Evolutionary conservation across 2,797 vertebrate species (phyloP).

Genomic region (Remorina albescens): DNA sequence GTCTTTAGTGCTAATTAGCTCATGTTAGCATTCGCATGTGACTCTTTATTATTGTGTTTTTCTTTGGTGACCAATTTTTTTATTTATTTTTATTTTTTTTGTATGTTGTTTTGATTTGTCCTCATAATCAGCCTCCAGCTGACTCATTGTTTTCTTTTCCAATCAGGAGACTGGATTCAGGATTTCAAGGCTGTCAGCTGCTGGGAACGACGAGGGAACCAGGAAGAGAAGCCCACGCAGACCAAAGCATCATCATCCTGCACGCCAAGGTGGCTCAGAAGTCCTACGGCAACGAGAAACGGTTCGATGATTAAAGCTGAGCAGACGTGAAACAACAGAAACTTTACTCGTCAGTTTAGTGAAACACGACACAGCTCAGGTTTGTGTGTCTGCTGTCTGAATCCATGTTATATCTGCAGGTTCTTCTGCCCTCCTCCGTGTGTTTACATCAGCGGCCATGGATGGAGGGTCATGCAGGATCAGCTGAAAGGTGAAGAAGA

Average conservation of each 20-base stretch:
- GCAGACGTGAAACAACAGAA: not conserved
- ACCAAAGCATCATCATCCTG: constrained; percentile 90
- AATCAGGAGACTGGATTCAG: constrained; percentile 69
- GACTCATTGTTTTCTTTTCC: constrained; percentile 23
- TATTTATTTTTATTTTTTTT: too few relatives aligned
- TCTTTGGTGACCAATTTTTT: too few relatives aligned
- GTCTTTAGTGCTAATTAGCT: too few relatives aligned
- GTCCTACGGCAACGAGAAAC: constrained; percentile 95
- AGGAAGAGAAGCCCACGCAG: constrained; percentile 81
- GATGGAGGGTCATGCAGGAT: constrained; percentile 91
- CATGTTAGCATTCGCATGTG: too few relatives aligned
- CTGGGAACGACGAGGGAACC: constrained; percentile 75
- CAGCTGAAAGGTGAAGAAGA: constrained; percentile 86
- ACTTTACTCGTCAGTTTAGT: not conserved
- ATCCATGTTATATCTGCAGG: constrained; percentile 68
- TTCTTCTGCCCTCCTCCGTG: constrained; percentile 98
- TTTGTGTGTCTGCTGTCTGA: not conserved
- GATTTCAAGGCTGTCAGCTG: constrained; percentile 59
- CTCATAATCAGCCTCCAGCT: not conserved
- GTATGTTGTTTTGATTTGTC: too few relatives aligned
- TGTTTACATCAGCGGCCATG: constrained; percentile 90
- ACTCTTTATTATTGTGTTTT: too few relatives aligned
- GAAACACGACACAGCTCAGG: not conserved
- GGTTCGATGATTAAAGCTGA: constrained; percentile 77
- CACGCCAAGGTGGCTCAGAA: constrained; percentile 97